A percentile compares a stretch with the other conserved stretches of the same genome.
Conservation (phyloP, 2,888 invertebrate species). For the Hydrotaea diabolus region DNA sequence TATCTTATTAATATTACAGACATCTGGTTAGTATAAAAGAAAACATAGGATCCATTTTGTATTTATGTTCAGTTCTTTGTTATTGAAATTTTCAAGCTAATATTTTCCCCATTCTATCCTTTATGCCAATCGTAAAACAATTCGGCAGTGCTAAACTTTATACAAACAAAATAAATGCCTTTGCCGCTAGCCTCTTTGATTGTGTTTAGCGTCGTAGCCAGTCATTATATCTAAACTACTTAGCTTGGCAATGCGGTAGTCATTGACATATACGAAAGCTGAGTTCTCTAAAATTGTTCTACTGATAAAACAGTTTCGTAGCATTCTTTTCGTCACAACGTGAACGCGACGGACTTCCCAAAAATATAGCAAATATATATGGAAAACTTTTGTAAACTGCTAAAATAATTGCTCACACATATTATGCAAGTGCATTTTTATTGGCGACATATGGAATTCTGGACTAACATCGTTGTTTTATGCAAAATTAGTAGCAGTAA, state of each 20-base stretch:
- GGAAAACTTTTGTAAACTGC: not conserved
- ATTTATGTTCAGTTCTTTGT: too few species aligned
- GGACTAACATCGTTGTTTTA: not conserved
- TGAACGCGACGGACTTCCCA: not conserved
- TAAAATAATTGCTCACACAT: not conserved
- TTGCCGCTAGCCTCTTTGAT: too few species aligned
- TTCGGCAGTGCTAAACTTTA: too few species aligned
- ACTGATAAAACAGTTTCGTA: not conserved
- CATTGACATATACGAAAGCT: not conserved
- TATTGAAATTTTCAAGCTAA: too few species aligned
- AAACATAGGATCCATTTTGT: too few species aligned
- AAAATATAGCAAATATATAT: not conserved
- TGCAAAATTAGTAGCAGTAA: constrained; percentile 2
- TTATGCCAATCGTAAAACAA: too few species aligned
- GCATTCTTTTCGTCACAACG: not conserved
- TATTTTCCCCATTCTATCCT: too few species aligned
- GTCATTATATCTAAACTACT: too few species aligned
- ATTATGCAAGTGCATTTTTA: not conserved
- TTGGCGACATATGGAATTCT: not conserved
- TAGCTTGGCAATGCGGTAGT: not conserved
- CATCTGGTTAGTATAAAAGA: too few species aligned
- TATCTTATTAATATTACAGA: too few species aligned
- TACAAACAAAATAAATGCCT: too few species aligned
- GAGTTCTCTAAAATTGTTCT: not conserved
- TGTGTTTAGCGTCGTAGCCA: too few species aligned